Conservation (phyloP, 1,140 invertebrate genomes). For the Drosophila ogumai region DNA sequence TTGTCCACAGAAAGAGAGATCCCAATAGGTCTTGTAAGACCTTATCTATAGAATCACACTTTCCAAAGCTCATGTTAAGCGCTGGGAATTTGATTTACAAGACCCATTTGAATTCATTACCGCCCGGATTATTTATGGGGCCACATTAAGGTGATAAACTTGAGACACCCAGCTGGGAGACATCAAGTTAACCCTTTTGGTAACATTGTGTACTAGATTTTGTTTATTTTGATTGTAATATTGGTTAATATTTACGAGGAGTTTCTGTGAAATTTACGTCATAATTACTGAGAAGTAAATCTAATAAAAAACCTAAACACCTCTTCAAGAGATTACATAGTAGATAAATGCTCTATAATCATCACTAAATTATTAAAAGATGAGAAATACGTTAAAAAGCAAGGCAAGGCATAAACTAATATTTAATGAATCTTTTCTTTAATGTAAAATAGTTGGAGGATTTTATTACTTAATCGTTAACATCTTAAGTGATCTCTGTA, state of each 20-base stretch:
- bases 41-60: constrained; percentile 53
- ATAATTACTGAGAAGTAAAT: not conserved
- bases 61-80: constrained; percentile 24
- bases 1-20: constrained; percentile 45
- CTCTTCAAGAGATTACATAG: not conserved
- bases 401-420: too few species aligned
- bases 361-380: too few species aligned
- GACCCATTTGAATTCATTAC: constrained; percentile 46
- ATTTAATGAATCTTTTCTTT: too few species aligned
- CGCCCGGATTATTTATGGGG: constrained; percentile 16
- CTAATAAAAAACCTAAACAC: too few species aligned
- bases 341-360: not conserved
- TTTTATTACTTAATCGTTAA: too few species aligned
- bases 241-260: not conserved
- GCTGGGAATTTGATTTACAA: constrained; percentile 37
- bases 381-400: too few species aligned
- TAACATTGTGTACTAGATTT: not conserved
- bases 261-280: not conserved
- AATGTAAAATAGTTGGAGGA: too few species aligned
- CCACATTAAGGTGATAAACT: constrained; percentile 20
- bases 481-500: too few species aligned
- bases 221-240: not conserved
- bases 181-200: not conserved
- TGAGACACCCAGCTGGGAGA: constrained; percentile 9
- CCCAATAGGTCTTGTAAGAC: constrained; percentile 28